Percentiles rank a stretch among this genome's conserved stretches.
These are phyloP conservation scores for Sitta carolinensis DNA, from an alignment of 2,797 vertebrate genomes.

Conservation along the genomic window DNA sequence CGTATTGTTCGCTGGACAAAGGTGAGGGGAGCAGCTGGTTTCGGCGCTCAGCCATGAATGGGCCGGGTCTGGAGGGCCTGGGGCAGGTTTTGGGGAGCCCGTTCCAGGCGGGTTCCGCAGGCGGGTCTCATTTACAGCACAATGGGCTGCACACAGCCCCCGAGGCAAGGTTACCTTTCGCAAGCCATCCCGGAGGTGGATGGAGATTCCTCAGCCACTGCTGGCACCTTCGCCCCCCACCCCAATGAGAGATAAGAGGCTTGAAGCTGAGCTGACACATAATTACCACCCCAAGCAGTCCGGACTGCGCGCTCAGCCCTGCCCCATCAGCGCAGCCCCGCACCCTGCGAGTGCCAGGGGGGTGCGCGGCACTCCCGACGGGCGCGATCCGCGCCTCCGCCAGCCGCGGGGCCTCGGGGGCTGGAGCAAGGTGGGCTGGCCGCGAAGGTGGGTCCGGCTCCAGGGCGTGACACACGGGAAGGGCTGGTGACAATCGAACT, in stretches of 20 bases:
- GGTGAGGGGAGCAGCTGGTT: not conserved
- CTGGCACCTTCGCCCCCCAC: not conserved
- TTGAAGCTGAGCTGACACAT: not conserved
- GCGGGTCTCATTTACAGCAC: conserved; percentile 44
- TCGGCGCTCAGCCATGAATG: not conserved
- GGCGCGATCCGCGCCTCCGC: not conserved
- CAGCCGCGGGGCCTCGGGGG: not conserved
- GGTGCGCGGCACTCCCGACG: not conserved
- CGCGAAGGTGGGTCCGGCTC: not conserved
- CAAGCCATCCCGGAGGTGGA: not conserved
- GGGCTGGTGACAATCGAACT: not conserved
- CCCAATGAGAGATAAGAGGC: conserved; percentile 7
- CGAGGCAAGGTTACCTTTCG: conserved; percentile 35
- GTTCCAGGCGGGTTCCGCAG: not conserved
- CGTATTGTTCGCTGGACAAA: not conserved
- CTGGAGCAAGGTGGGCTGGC: not conserved
- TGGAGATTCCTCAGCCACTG: conserved; percentile 10
- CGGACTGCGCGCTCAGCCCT: not conserved
- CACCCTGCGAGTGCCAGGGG: not conserved
- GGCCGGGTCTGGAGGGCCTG: not conserved
- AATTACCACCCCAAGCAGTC: not conserved
- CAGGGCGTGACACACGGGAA: not conserved
- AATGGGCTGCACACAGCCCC: conserved; percentile 18
- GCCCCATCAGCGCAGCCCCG: not conserved
- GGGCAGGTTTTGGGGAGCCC: not conserved